A percentile compares a stretch with the other conserved stretches of the same genome.
Evolutionary conservation across 30 jellyfish, hydroid and myxozoan species (phyloP).

Genomic region (Aurelia aurita complex sp. Pacific): DNA sequence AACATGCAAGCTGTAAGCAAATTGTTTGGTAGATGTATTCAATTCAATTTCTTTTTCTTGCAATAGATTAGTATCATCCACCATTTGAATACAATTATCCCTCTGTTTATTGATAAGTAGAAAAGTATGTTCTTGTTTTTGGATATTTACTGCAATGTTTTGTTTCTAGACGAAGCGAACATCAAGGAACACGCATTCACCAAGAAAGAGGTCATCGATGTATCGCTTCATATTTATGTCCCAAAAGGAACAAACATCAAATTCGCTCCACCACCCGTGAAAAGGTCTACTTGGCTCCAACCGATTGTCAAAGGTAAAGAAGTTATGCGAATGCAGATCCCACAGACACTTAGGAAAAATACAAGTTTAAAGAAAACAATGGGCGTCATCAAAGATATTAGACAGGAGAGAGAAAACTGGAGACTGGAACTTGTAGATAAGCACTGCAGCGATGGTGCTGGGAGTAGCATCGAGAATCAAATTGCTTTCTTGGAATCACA

Average conservation of each 20-base stretch:
- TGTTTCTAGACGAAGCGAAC: constrained; percentile 7
- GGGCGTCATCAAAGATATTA: constrained; percentile 19
- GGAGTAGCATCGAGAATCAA: too few species aligned
- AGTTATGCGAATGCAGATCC: constrained; percentile 13
- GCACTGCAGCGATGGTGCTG: background rate
- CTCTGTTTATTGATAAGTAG: too few species aligned
- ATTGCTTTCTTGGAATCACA: too few species aligned
- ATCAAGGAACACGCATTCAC: constrained; percentile 38
- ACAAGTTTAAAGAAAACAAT: constrained; percentile 14
- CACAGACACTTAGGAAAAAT: background rate
- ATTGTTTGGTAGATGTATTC: too few species aligned
- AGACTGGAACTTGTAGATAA: constrained; percentile 4
- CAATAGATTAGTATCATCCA: too few species aligned
- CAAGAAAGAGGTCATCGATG: constrained; percentile 62
- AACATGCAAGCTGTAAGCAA: too few species aligned
- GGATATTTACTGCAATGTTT: background rate
- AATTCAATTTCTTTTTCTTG: too few species aligned
- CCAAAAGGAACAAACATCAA: constrained; percentile 82
- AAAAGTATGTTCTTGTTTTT: too few species aligned
- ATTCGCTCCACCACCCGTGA: constrained; percentile 4
- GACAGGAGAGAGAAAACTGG: constrained; percentile 37
- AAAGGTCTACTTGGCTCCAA: constrained; percentile 90
- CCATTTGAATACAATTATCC: too few species aligned
- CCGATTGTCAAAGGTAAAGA: constrained; percentile 81
- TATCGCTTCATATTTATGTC: constrained; percentile 78